These are phyloP conservation scores for Brachirus orientalis DNA, from an alignment of 2,113 vertebrate genomes.

Conservation along the genomic window DNA sequence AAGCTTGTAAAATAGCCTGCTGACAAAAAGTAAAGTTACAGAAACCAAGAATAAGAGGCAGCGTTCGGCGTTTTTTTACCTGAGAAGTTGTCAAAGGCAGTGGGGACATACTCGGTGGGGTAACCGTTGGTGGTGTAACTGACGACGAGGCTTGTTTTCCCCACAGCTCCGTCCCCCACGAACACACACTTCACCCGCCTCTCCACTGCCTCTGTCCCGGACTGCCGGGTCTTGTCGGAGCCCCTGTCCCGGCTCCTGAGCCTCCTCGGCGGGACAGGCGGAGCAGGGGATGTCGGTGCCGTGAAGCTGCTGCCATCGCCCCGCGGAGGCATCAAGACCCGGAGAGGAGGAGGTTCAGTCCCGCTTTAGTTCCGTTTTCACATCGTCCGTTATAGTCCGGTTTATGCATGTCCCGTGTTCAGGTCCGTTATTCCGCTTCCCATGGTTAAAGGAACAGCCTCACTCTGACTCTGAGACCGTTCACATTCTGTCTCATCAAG, in stretches of 20 bases:
- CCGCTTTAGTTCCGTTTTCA: conserved; percentile 37
- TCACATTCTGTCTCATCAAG: no score
- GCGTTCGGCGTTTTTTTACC: conserved; percentile 74
- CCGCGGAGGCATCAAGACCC: conserved; percentile 73
- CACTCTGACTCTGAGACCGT: no score
- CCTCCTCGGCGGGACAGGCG: conserved; percentile 88
- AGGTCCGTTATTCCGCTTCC: conserved; percentile 15
- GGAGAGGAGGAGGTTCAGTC: conserved; percentile 56
- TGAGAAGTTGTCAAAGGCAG: conserved; percentile 96
- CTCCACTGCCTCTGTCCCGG: conserved; percentile 66
- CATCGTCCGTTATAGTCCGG: conserved; percentile 51
- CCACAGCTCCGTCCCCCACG: conserved; percentile 93
- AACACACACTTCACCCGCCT: conserved; percentile 91
- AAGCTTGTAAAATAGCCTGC: no score
- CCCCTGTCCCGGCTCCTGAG: conserved; percentile 77
- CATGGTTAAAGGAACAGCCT: no score
- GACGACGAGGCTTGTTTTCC: conserved; percentile 94
- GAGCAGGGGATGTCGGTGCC: conserved; percentile 69
- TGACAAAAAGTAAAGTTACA: not conserved
- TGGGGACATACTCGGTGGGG: conserved; percentile 93
- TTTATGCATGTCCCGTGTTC: conserved; percentile 9
- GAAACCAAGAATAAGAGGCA: not conserved
- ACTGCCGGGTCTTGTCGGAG: conserved; percentile 56
- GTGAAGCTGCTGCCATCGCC: conserved; percentile 71
- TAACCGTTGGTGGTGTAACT: conserved; percentile 96